phyloP scores from a whole-genome alignment of 92 coral and sea anemone species.

The Paramuricea clavata region DNA sequence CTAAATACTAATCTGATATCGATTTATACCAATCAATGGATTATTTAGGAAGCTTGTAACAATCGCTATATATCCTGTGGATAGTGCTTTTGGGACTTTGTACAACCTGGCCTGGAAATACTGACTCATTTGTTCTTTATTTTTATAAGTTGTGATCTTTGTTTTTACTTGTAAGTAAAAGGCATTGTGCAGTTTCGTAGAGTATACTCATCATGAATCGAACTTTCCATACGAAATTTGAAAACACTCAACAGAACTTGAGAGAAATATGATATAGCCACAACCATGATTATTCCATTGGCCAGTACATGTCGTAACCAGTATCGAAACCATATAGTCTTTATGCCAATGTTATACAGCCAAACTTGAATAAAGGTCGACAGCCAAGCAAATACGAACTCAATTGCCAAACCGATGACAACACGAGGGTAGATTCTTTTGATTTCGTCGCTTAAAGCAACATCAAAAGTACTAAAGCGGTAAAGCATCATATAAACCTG shows the following conservation, averaged over 20 bases:
- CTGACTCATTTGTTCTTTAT: no score
- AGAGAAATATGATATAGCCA: slow-evolving; percentile 1
- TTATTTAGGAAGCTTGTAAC: no score
- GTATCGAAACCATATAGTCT: not conserved
- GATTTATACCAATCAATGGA: no score
- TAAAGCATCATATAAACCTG: slow-evolving; percentile 2
- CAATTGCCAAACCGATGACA: not conserved
- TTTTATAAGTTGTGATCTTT: no score
- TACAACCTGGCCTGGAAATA: no score
- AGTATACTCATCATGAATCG: not conserved
- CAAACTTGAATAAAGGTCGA: not conserved
- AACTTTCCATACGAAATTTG: not conserved
- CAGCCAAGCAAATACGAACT: not conserved
- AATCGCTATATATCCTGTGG: no score
- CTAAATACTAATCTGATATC: no score
- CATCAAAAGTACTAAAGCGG: slow-evolving; percentile 3
- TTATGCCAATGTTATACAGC: not conserved
- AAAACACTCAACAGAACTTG: not conserved
- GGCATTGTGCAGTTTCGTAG: not conserved
- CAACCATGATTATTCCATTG: not conserved
- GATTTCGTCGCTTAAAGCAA: not conserved
- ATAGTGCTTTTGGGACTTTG: no score
- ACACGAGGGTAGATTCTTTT: not conserved
- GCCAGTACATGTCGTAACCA: slow-evolving; percentile 12
- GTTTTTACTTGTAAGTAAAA: not conserved